These are phyloP conservation scores for Polyodon spathula DNA, from an alignment of 2,113 vertebrate genomes.

Conservation along the genomic window DNA sequence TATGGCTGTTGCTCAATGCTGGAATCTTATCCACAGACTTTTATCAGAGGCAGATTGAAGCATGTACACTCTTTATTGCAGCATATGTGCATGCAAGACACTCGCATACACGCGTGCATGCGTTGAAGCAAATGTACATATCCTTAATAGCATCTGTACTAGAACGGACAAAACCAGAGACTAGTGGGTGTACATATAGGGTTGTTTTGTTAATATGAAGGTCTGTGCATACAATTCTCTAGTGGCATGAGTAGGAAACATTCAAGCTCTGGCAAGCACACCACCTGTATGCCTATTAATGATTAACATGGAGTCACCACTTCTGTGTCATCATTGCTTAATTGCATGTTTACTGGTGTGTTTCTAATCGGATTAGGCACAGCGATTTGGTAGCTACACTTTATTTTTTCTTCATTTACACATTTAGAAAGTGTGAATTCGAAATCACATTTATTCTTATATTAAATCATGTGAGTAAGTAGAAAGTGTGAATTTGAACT, in stretches of 20 bases:
- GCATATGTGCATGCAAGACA: too few relatives aligned
- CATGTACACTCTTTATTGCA: too few relatives aligned
- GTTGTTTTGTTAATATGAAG: conserved; percentile 2
- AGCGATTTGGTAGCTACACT: conserved; percentile 16
- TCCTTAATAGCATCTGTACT: too few relatives aligned
- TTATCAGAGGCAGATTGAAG: too few relatives aligned
- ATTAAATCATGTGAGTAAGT: background rate
- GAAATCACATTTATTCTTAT: background rate
- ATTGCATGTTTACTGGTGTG: conserved; percentile 15
- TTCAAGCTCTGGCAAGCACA: conserved; percentile 8
- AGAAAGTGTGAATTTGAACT: background rate
- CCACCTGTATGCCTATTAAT: conserved; percentile 7
- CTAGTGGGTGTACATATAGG: too few relatives aligned
- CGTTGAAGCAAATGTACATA: too few relatives aligned
- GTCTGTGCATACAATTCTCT: too few relatives aligned
- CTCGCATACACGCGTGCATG: too few relatives aligned
- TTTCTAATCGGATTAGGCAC: conserved; percentile 19
- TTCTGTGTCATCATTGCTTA: conserved; percentile 10
- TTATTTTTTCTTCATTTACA: conserved; percentile 4
- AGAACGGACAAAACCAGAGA: too few relatives aligned
- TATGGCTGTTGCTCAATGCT: background rate
- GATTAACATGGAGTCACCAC: conserved; percentile 6
- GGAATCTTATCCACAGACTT: too few relatives aligned
- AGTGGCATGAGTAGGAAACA: too few relatives aligned
- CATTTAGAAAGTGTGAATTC: conserved; percentile 16